Evolutionary conservation across 2,797 vertebrate genomes (phyloP).

Genomic region (Malurus leucopterus): DNA sequence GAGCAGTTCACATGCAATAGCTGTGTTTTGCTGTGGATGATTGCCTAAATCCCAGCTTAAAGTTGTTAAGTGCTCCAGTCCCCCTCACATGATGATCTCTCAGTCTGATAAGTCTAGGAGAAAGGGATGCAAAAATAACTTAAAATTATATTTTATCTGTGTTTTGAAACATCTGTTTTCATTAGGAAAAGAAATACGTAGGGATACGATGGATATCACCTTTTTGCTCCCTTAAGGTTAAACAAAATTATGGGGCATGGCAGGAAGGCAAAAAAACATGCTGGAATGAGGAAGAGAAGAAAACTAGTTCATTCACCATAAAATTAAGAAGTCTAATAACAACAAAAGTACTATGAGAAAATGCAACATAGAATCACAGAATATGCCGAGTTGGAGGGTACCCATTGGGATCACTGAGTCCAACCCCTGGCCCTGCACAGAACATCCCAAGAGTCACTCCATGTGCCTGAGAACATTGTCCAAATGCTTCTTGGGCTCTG

Average conservation of each 20-base stretch:
- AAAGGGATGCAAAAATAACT: not conserved
- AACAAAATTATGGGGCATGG: not conserved
- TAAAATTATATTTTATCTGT: not conserved
- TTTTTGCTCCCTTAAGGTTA: not conserved
- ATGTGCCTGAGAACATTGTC: accelerated
- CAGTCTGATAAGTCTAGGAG: not conserved
- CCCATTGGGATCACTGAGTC: not conserved
- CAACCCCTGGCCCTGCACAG: not conserved
- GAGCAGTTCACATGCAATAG: conserved; percentile 34
- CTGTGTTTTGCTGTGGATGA: conserved; percentile 30
- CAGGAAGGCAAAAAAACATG: not conserved
- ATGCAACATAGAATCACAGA: not conserved
- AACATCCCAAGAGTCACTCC: not conserved
- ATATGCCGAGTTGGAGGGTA: not conserved
- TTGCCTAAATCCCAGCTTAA: conserved; percentile 67
- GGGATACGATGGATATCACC: not conserved
- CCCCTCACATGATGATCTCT: not conserved
- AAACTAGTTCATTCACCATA: not conserved
- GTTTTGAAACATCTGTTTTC: not conserved
- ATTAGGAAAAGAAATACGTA: not conserved
- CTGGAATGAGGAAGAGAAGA: not conserved
- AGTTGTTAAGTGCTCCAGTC: conserved; percentile 33
- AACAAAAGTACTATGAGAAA: not conserved
- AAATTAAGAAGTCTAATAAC: not conserved
- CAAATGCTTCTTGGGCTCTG: not conserved